Percentiles rank a stretch among this genome's conserved stretches.
Evolutionary conservation across 2,113 vertebrate genomes (phyloP).

Genomic region (Accipiter virgatus): DNA sequence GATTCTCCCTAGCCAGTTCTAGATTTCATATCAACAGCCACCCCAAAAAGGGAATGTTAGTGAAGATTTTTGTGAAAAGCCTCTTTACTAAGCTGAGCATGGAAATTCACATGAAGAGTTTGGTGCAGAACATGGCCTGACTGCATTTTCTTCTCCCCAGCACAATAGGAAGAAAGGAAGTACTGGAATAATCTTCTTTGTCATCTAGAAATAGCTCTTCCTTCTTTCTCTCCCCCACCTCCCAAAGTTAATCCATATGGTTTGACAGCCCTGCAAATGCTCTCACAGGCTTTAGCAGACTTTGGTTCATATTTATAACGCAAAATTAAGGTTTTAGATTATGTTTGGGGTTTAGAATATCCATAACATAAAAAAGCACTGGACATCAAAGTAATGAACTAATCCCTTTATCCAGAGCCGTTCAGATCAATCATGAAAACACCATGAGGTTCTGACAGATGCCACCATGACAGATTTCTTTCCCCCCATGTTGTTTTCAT

Average conservation of each 20-base stretch:
- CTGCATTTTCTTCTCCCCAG: not conserved
- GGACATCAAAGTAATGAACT: slow-evolving; percentile 42
- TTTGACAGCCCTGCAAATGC: not conserved
- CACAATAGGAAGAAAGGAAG: not conserved
- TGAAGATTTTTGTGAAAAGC: not conserved
- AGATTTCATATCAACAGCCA: not conserved
- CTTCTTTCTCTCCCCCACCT: not conserved
- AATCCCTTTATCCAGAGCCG: not conserved
- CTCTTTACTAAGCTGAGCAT: not conserved
- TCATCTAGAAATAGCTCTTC: not conserved
- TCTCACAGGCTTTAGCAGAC: not conserved
- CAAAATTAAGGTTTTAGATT: not conserved
- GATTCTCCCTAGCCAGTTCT: not conserved
- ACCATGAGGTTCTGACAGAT: not conserved
- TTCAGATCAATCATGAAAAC: slow-evolving; percentile 41
- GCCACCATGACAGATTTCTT: not conserved
- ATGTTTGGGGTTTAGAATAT: not conserved
- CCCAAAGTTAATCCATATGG: not conserved
- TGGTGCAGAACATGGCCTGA: not conserved
- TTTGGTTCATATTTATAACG: not conserved
- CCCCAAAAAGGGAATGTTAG: not conserved
- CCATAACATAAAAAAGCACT: not conserved
- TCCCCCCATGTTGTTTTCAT: slow-evolving; percentile 25
- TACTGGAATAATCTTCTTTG: not conserved
- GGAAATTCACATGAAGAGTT: not conserved